Evolutionary conservation across 1,140 invertebrate genomes (phyloP).

Genomic region (Adoxophyes honmai): DNA sequence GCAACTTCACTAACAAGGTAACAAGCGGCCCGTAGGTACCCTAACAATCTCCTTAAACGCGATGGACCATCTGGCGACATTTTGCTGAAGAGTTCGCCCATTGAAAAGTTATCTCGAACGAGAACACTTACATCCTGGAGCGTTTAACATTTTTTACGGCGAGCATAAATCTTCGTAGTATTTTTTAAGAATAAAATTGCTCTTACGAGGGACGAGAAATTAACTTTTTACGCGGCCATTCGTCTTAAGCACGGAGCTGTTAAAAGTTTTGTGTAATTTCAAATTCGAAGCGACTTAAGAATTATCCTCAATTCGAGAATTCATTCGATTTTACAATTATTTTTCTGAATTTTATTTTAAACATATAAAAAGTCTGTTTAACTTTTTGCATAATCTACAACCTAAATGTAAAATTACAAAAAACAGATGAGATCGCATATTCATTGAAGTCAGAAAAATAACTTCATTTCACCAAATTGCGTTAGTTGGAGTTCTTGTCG

Average conservation of each 20-base stretch:
- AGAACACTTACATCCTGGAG: slow-evolving; percentile 6
- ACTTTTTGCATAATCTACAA: too few species aligned
- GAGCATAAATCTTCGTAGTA: slow-evolving; percentile 12
- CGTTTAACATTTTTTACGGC: slow-evolving; percentile 15
- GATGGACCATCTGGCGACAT: slow-evolving; percentile 13
- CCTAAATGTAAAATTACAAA: too few species aligned
- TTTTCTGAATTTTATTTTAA: too few species aligned
- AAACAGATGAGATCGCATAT: too few species aligned
- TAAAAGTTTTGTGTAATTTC: slow-evolving; percentile 28
- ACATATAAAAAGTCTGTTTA: too few species aligned
- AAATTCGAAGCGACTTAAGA: slow-evolving; percentile 29
- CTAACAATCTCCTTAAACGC: slow-evolving; percentile 1
- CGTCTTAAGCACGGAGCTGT: slow-evolving; percentile 26
- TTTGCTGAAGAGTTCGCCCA: slow-evolving; percentile 12
- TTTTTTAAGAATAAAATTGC: slow-evolving; percentile 25
- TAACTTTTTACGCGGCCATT: slow-evolving; percentile 34
- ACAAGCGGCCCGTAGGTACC: neutral
- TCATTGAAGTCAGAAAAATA: too few species aligned
- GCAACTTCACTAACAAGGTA: neutral
- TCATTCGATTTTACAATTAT: neutral
- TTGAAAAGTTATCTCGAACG: slow-evolving; percentile 15
- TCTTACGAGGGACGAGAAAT: slow-evolving; percentile 26
- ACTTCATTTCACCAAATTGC: too few species aligned
- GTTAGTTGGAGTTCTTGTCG: too few species aligned
- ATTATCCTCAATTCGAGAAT: slow-evolving; percentile 16